phyloP scores from a whole-genome alignment of 2,113 vertebrate species.

The Psephotus haematonotus region DNA sequence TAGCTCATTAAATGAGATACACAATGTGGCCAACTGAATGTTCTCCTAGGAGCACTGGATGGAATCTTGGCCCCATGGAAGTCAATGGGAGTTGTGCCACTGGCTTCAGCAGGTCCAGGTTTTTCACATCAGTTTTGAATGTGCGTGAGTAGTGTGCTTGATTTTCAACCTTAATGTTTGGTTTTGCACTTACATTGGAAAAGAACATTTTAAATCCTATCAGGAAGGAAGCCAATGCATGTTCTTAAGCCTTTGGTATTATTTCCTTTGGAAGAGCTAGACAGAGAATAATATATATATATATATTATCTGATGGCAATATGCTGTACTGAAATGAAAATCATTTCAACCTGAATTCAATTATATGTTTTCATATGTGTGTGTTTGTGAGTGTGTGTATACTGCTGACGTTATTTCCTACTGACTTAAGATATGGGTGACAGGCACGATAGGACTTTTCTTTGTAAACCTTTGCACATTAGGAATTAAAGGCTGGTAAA shows the following conservation, averaged over 20 bases:
- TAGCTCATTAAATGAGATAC: not conserved
- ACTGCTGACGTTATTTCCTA: not conserved
- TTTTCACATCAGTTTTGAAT: constrained; percentile 33
- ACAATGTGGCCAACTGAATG: not conserved
- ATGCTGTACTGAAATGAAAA: constrained; percentile 25
- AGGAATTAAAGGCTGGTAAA: not conserved
- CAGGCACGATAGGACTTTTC: not conserved
- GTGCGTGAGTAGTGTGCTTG: constrained; percentile 20
- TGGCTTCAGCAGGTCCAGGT: not conserved
- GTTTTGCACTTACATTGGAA: constrained; percentile 51
- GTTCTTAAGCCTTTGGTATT: constrained; percentile 60
- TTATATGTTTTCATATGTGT: not conserved
- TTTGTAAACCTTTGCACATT: not conserved
- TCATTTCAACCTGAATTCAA: constrained; percentile 5
- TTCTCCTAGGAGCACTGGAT: constrained; percentile 19
- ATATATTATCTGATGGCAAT: constrained; percentile 37
- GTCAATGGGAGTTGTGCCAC: constrained; percentile 33
- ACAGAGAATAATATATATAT: constrained; percentile 30
- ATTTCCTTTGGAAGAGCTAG: constrained; percentile 61
- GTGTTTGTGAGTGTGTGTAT: not conserved
- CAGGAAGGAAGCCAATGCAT: constrained; percentile 56
- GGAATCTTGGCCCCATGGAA: constrained; percentile 48
- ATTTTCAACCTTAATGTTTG: constrained; percentile 33
- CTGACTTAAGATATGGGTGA: constrained; percentile 2
- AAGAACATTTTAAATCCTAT: constrained; percentile 54